Conservation (phyloP, 2,797 vertebrate species). For the Taeniopygia guttata region DNA sequence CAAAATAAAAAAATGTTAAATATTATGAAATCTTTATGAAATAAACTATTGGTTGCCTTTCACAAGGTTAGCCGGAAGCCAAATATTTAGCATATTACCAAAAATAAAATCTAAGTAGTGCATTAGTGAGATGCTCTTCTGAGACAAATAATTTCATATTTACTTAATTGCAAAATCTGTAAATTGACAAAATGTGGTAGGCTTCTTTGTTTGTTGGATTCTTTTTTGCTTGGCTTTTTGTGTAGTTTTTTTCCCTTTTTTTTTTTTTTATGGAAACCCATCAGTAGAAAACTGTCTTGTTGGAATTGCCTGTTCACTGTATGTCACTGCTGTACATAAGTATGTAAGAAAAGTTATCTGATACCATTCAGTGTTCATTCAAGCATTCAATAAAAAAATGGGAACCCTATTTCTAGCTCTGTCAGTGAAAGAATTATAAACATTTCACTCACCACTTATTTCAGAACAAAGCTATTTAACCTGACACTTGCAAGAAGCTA, state of each 20-base stretch:
- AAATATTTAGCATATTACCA: background rate
- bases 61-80: background rate
- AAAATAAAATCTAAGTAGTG: background rate
- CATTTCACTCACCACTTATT: conserved; percentile 8
- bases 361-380: background rate
- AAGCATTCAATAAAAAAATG: conserved; percentile 5
- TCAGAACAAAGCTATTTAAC: conserved; percentile 4
- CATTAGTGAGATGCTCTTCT: background rate
- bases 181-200: background rate
- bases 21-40: background rate
- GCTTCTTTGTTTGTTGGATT: background rate
- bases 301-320: background rate
- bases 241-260: background rate
- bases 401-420: conserved; percentile 10
- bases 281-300: background rate
- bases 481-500: background rate
- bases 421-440: background rate
- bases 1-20: background rate
- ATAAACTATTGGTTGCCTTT: background rate
- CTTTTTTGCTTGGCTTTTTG: background rate
- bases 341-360: background rate
- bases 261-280: background rate
- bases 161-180: background rate
- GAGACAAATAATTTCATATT: background rate
- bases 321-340: background rate